Evolutionary conservation across 1,140 invertebrate species (phyloP), one percentile per base, ranked within the genome.

Genomic region (Lucilia cuprina): DNA sequence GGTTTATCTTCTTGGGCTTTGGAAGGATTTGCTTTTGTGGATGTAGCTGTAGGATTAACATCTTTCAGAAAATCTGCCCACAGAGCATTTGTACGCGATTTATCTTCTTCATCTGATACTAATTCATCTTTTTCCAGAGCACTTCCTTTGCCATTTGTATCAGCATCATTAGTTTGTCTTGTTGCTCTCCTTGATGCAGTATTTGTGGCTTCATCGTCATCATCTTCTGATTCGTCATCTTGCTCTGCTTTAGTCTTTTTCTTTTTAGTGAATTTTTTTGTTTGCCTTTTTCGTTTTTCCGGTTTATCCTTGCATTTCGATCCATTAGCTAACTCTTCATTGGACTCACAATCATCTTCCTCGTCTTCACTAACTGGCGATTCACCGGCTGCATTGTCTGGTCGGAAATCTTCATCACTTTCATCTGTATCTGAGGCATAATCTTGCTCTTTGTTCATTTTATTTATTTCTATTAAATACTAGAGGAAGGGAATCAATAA

Each of bases 21-120:
- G 4, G n/a, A 13, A 9, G 9, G 17, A 34, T 65, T 74, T 9
- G 50, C 14, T 49, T 49, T 83, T 13, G 49, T 12, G n/a, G 17
- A n/a, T 21, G 82, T 34, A 21, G 47, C 49, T 19, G 74, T 91
- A 88, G 87, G 86, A 89, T 94, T 93, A 83, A 95, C 94, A 87
- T 95, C 94, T 88, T 94, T 94, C 87, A 95, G 93, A 88, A 96
- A 96, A 89, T 94, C 94, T 10, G 95, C 94, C 95, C 95, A 96
- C 1, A 96, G 88, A 85, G 94, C 93, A 88, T 96, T 95, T 83
- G 94, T 94, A 87, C 92, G 92, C 85, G 95, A 94, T 86, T 95
- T 95, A 85, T 95, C 93, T 87, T 94, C 94, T 80, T 92, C 91
- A 74, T 93, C 92, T 3, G 90, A 91, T 17, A 87, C 85, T 70